Conservation (phyloP, 2,797 vertebrate genomes). For the Schizothorax lantsangensis region DNA sequence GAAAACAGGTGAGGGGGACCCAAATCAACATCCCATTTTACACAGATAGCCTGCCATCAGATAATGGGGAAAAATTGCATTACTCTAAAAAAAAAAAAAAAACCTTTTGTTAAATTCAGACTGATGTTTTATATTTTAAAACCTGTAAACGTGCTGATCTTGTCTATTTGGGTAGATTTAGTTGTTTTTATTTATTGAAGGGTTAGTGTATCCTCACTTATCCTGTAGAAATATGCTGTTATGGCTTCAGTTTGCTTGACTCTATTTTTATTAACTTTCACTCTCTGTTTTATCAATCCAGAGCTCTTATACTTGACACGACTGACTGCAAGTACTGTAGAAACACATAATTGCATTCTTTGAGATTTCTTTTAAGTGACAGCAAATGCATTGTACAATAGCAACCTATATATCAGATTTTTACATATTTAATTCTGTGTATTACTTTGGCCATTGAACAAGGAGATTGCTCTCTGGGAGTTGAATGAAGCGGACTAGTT, state of each 20-base stretch:
- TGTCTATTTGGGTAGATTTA: constrained; percentile 10
- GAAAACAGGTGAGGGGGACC: constrained; percentile 15
- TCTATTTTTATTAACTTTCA: constrained; percentile 12
- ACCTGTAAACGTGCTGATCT: neutral
- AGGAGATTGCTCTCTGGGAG: neutral
- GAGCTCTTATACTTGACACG: constrained; percentile 16
- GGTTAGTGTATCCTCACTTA: constrained; percentile 8
- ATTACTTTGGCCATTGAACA: neutral
- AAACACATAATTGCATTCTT: constrained; percentile 46
- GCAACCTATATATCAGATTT: constrained; percentile 5
- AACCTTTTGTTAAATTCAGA: neutral
- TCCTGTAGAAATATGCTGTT: constrained; percentile 29
- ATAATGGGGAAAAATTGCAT: neutral
- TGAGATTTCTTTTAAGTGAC: constrained; percentile 36
- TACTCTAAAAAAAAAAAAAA: neutral
- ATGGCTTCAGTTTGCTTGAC: constrained; percentile 39
- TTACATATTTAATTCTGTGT: constrained; percentile 16
- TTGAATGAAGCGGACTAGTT: neutral
- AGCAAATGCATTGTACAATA: constrained; percentile 47
- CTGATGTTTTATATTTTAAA: constrained; percentile 9
- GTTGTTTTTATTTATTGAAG: constrained; percentile 32
- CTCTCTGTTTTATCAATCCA: constrained; percentile 33
- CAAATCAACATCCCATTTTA: constrained; percentile 21
- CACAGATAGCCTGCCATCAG: neutral
- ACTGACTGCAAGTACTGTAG: constrained; percentile 70